phyloP scores from a whole-genome alignment of 2,888 invertebrate species.

The Drosophila percnosoma region DNA sequence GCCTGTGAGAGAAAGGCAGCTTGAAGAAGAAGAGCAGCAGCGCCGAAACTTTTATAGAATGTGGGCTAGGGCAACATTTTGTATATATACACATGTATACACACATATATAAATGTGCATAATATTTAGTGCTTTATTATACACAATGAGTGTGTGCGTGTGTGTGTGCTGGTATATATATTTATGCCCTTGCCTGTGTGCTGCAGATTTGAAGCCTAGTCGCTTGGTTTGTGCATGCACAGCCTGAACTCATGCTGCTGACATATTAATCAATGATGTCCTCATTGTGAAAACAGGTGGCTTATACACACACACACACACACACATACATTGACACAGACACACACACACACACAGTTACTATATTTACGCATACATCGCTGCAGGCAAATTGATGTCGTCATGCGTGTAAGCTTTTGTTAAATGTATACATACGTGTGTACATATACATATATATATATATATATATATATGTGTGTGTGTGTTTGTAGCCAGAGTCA shows the following conservation, averaged over 20 bases:
- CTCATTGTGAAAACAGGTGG: conserved; percentile 81
- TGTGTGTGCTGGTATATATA: conserved; percentile 16
- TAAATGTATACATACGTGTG: conserved; percentile 21
- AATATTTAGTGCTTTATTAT: conserved; percentile 31
- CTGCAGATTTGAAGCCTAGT: conserved; percentile 46
- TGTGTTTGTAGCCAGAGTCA: not conserved
- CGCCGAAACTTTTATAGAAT: conserved; percentile 59
- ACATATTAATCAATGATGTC: conserved; percentile 81
- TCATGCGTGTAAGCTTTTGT: conserved; percentile 80
- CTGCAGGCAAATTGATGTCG: conserved; percentile 76
- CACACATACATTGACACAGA: conserved; percentile 4
- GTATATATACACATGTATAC: not conserved
- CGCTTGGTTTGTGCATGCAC: conserved; percentile 56
- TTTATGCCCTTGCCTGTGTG: conserved; percentile 46
- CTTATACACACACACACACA: conserved; percentile 53
- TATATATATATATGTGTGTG: not conserved
- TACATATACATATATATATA: conserved; percentile 15
- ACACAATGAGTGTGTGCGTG: conserved; percentile 15
- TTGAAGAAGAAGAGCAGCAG: conserved; percentile 18
- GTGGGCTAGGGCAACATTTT: conserved; percentile 58
- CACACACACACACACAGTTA: conserved; percentile 37
- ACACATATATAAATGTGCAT: conserved; percentile 8
- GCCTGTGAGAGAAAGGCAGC: conserved; percentile 13
- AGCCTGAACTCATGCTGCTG: conserved; percentile 55
- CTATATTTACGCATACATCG: conserved; percentile 23